phyloP scores from a whole-genome alignment of 1,140 invertebrate species.

The Drosophila leontia region DNA sequence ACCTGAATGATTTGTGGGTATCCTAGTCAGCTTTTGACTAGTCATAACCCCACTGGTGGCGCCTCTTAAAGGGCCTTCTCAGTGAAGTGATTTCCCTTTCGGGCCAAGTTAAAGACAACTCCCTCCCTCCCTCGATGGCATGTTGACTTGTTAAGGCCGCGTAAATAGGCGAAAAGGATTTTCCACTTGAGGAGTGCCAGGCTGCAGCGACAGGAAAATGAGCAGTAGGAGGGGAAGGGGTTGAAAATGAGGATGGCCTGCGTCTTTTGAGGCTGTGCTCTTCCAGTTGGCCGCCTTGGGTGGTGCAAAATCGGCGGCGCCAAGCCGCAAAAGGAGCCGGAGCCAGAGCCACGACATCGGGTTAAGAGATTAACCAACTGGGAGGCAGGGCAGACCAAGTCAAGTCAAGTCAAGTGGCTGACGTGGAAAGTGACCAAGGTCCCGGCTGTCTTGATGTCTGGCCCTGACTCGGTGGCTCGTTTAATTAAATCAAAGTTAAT shows the following conservation, averaged over 20 bases:
- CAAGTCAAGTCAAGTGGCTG: conserved; percentile 53
- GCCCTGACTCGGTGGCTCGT: conserved; percentile 50
- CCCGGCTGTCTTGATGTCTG: conserved; percentile 38
- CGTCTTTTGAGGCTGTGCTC: conserved; percentile 49
- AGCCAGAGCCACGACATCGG: conserved; percentile 51
- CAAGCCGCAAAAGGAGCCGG: conserved; percentile 76
- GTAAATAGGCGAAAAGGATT: conserved; percentile 82
- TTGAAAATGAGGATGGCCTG: background rate
- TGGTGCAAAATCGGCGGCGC: conserved; percentile 65
- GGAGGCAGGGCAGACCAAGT: conserved; percentile 14
- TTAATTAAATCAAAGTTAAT: conserved; percentile 84
- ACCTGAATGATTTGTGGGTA: background rate
- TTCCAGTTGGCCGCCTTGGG: conserved; percentile 70
- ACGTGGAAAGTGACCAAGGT: conserved; percentile 63
- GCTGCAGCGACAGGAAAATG: conserved; percentile 40
- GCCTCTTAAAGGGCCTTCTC: conserved; percentile 1
- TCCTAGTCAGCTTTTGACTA: conserved; percentile 1
- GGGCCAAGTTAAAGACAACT: conserved; percentile 39
- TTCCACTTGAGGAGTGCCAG: conserved; percentile 79
- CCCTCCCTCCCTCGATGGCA: conserved; percentile 2
- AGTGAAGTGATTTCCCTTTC: conserved; percentile 15
- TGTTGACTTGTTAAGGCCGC: conserved; percentile 80
- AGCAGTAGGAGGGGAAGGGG: conserved; percentile 7
- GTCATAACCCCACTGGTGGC: conserved; percentile 4
- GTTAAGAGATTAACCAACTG: conserved; percentile 75